Evolutionary conservation across 2,888 invertebrate genomes (phyloP).

Genomic region (Laspeyria flexula): DNA sequence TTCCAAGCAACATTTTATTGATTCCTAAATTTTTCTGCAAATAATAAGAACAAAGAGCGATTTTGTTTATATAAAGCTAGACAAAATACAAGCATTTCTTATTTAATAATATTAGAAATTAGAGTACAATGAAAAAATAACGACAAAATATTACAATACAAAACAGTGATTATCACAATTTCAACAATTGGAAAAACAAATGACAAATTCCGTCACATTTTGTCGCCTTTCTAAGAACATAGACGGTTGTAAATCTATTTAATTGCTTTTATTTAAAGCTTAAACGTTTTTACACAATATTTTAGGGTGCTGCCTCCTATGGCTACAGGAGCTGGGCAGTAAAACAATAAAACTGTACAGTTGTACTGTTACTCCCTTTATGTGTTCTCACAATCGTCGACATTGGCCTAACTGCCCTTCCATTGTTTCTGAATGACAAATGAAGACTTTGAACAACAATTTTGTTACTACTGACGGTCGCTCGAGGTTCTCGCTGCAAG

Average conservation of each 20-base stretch:
- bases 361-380: slow-evolving; percentile 75
- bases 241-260: slow-evolving; percentile 80
- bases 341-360: slow-evolving; percentile 80
- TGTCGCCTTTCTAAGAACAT: slow-evolving; percentile 68
- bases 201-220: slow-evolving; percentile 40
- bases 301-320: slow-evolving; percentile 80
- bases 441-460: slow-evolving; percentile 69
- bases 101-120: too few relatives aligned
- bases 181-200: slow-evolving; percentile 54
- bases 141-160: slow-evolving; percentile 35
- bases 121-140: slow-evolving; percentile 6
- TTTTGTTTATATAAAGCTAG: too few relatives aligned
- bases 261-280: slow-evolving; percentile 71
- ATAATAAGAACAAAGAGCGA: too few relatives aligned
- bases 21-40: too few relatives aligned
- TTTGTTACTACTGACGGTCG: slow-evolving; percentile 14
- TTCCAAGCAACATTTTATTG: too few relatives aligned
- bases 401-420: slow-evolving; percentile 64
- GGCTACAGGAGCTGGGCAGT: slow-evolving; percentile 75
- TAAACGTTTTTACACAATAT: slow-evolving; percentile 66
- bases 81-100: too few relatives aligned
- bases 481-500: slow-evolving; percentile 5
- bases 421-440: slow-evolving; percentile 76
- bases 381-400: slow-evolving; percentile 63
- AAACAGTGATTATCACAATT: slow-evolving; percentile 60